Evolutionary conservation across 2,888 invertebrate genomes (phyloP).

Genomic region (Apamea monoglypha): DNA sequence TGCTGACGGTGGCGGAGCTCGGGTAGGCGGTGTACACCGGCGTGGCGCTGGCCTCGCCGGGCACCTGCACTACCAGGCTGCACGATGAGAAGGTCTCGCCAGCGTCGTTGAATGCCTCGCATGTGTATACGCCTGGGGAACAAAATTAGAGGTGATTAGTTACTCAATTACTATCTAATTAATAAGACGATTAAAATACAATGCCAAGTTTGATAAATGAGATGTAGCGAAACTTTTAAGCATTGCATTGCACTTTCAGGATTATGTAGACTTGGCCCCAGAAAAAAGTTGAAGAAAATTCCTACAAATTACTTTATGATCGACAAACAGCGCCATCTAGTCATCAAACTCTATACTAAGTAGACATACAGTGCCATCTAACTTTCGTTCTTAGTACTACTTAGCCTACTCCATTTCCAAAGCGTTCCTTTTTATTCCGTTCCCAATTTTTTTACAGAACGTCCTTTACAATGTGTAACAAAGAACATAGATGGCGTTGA

Average conservation of each 20-base stretch:
- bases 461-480: background rate
- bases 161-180: background rate
- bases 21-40: conserved; percentile 98
- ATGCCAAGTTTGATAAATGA: no score
- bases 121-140: conserved; percentile 96
- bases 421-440: background rate
- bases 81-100: conserved; percentile 98
- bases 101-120: conserved; percentile 98
- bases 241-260: background rate
- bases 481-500: conserved; percentile 21
- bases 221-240: background rate
- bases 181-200: background rate
- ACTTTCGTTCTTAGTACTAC: accelerated
- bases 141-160: background rate
- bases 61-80: conserved; percentile 95
- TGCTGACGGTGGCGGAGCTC: conserved; percentile 95
- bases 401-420: accelerated
- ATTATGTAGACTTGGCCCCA: background rate
- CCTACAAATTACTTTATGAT: background rate
- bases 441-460: accelerated
- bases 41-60: conserved; percentile 95
- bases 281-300: background rate
- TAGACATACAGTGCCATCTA: conserved; percentile 34
- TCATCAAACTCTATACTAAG: background rate
- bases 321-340: conserved; percentile 31